Conservation (phyloP, 2,797 vertebrate species). For the Enteromius treurensis region DNA sequence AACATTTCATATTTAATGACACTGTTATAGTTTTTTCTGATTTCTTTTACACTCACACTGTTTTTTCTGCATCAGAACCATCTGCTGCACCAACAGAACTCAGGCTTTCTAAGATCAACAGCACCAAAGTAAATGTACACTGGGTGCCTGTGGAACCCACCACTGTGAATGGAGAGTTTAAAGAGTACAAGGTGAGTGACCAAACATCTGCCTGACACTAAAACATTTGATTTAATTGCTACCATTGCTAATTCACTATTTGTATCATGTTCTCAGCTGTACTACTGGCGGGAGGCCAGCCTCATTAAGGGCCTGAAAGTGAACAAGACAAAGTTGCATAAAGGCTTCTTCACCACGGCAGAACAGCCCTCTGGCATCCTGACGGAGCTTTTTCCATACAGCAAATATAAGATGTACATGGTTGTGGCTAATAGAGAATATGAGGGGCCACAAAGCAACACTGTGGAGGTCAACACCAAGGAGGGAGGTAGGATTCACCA, state of each 20-base stretch:
- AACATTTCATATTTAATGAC: not conserved
- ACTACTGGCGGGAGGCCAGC: conserved; percentile 95
- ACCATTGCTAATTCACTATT: not conserved
- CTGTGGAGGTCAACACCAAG: conserved; percentile 88
- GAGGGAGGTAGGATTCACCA: conserved; percentile 87
- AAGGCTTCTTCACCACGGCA: conserved; percentile 84
- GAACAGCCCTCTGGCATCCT: conserved; percentile 76
- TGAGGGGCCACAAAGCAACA: conserved; percentile 88
- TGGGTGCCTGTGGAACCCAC: conserved; percentile 88
- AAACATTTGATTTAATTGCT: not conserved
- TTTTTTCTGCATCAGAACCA: conserved; percentile 79
- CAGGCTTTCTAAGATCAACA: conserved; percentile 84
- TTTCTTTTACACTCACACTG: not conserved
- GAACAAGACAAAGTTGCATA: conserved; percentile 86
- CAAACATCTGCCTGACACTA: not conserved
- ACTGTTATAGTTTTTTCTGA: not conserved
- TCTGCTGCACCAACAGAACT: conserved; percentile 85
- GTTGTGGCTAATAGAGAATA: conserved; percentile 90
- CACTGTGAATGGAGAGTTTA: conserved; percentile 90
- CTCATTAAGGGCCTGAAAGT: conserved; percentile 86
- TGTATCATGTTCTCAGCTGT: conserved; percentile 76
- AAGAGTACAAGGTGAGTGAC: conserved; percentile 91
- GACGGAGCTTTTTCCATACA: conserved; percentile 88
- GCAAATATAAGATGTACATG: conserved; percentile 94
- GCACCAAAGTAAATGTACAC: conserved; percentile 83